Evolutionary conservation across 2,113 vertebrate genomes (phyloP).

Genomic region (Grammomys dolichurus): DNA sequence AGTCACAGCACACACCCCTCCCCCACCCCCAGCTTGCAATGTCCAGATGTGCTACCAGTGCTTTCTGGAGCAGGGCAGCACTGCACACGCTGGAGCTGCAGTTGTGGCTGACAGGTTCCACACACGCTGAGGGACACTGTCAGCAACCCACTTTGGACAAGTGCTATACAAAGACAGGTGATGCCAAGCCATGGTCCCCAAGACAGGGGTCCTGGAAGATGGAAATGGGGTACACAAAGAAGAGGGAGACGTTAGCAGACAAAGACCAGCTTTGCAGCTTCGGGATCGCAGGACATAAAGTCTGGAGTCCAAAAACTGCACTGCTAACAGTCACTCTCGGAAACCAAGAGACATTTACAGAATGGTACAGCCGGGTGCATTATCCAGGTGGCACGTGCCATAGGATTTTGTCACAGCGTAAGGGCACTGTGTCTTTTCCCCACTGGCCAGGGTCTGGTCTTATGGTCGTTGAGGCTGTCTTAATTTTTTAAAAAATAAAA

Average conservation of each 20-base stretch:
- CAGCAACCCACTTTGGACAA: neutral
- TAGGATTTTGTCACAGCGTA: neutral
- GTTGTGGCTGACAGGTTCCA: neutral
- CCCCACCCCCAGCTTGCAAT: neutral
- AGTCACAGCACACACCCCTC: too few relatives aligned
- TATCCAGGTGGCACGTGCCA: neutral
- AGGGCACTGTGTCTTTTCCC: neutral
- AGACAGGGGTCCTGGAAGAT: neutral
- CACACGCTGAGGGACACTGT: neutral
- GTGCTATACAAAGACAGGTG: neutral
- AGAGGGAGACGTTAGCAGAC: neutral
- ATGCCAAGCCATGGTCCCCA: neutral
- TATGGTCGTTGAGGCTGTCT: neutral
- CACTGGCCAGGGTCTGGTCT: neutral
- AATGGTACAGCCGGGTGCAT: neutral
- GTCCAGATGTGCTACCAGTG: rapidly evolving
- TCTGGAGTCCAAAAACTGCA: neutral
- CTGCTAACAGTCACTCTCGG: rapidly evolving
- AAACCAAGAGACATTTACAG: neutral
- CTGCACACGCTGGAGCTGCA: neutral
- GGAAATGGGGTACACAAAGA: neutral
- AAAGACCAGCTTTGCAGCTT: neutral
- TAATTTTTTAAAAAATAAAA: neutral
- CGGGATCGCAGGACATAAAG: neutral
- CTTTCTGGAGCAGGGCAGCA: too few relatives aligned